phyloP scores from a whole-genome alignment of 2,113 vertebrate species.

The Colaptes auratus region DNA sequence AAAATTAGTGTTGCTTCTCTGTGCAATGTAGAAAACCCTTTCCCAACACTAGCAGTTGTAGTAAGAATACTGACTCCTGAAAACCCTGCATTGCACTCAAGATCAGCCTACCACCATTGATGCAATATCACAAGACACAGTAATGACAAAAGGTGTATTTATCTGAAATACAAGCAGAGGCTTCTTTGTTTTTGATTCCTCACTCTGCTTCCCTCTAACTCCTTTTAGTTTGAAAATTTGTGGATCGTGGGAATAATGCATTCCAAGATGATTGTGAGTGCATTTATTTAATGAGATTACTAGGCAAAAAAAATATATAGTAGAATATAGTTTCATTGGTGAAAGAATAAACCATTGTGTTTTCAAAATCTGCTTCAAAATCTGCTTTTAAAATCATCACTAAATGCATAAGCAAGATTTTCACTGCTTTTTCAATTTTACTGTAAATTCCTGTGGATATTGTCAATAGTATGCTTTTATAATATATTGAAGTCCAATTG shows the following conservation, averaged over 20 bases:
- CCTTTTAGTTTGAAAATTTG: neutral
- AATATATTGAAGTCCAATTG: neutral
- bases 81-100: neutral
- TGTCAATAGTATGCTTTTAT: neutral
- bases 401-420: neutral
- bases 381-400: neutral
- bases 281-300: neutral
- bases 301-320: neutral
- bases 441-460: neutral
- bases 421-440: neutral
- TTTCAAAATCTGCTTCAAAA: neutral
- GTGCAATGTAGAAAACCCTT: neutral
- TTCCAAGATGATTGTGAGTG: neutral
- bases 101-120: neutral
- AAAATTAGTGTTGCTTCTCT: neutral
- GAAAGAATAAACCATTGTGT: neutral
- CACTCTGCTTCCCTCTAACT: neutral
- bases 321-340: neutral
- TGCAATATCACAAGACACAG: neutral
- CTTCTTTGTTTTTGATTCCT: neutral
- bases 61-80: neutral
- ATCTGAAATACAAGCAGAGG: neutral
- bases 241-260: neutral
- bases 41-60: neutral
- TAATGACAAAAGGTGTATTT: neutral